Percentiles rank a stretch among this genome's conserved stretches.
Evolutionary conservation across 2,113 vertebrate species (phyloP).

Genomic region (Perca schrenkii): DNA sequence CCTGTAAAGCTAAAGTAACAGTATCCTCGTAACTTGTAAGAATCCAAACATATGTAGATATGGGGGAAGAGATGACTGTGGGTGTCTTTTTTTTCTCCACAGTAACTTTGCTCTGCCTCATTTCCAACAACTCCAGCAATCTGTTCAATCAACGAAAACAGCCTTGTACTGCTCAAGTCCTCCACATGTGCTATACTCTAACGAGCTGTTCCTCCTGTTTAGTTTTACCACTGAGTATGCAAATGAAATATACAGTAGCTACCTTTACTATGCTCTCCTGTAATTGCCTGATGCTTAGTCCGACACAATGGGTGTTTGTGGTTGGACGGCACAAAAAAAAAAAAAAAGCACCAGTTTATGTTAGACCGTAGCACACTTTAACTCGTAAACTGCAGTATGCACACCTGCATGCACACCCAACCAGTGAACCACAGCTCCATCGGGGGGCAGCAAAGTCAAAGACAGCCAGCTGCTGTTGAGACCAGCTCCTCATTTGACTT

Average conservation of each 20-base stretch:
- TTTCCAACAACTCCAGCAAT: conserved; percentile 28
- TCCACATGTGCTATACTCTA: conserved; percentile 27
- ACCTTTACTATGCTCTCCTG: neutral
- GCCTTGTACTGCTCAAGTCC: conserved; percentile 17
- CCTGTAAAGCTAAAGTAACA: neutral
- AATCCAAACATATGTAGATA: neutral
- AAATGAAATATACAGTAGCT: conserved; percentile 32
- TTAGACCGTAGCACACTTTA: neutral
- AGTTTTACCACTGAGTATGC: conserved; percentile 31
- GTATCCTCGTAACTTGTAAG: neutral
- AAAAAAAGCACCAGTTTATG: neutral
- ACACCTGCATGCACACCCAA: neutral
- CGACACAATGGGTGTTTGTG: neutral
- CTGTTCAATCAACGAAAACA: conserved; percentile 28
- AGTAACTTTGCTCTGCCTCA: conserved; percentile 27
- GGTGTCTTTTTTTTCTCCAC: neutral
- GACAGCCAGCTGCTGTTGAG: conserved; percentile 27
- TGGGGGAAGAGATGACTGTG: neutral
- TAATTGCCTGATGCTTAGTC: neutral
- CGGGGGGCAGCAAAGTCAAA: conserved; percentile 74
- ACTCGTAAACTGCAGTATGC: neutral
- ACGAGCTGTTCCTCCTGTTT: conserved; percentile 24
- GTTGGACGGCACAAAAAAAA: neutral
- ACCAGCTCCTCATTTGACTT: conserved; percentile 29
- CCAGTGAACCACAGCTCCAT: conserved; percentile 47